A percentile compares a stretch with the other conserved stretches of the same genome.
phyloP scores from a whole-genome alignment of 2,797 vertebrate genomes.

The Danio choprae region DNA sequence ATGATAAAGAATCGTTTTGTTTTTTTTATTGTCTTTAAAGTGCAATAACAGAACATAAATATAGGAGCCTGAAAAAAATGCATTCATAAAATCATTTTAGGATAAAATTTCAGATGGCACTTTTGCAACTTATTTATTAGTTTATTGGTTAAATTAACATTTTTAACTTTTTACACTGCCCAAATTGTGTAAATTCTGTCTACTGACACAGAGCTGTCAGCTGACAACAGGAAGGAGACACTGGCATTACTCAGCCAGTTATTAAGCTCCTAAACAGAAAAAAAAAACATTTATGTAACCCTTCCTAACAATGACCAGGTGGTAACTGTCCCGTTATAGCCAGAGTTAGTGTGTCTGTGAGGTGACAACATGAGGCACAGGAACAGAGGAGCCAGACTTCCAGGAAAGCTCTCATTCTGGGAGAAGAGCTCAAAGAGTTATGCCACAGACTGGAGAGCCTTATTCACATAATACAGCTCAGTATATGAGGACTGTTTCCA shows the following conservation, averaged over 20 bases:
- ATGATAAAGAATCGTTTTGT: no score
- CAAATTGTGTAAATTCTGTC: neutral
- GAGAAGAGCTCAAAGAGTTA: conserved; percentile 34
- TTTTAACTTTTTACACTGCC: neutral
- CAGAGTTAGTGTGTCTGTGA: conserved; percentile 6
- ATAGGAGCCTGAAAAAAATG: no score
- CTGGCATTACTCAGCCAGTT: conserved; percentile 1
- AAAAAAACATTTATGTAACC: conserved; percentile 63
- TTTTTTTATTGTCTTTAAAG: no score
- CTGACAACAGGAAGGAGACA: conserved; percentile 33
- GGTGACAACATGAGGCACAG: conserved; percentile 30
- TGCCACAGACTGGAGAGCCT: conserved; percentile 17
- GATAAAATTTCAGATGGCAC: no score
- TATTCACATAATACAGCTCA: conserved; percentile 24
- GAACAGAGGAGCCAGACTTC: conserved; percentile 38
- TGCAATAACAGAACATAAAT: no score
- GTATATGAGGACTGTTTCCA: neutral
- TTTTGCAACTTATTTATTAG: no score
- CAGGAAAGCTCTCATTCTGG: conserved; percentile 39
- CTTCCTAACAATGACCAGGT: conserved; percentile 58
- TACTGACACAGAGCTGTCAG: conserved; percentile 9
- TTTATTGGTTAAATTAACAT: no score
- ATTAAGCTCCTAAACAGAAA: conserved; percentile 49
- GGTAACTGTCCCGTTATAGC: conserved; percentile 38
- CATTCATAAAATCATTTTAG: no score